Evolutionary conservation across 2,888 invertebrate genomes (phyloP), one percentile per base, ranked within the genome.

Genomic region (Dolichopus griseipennis): DNA sequence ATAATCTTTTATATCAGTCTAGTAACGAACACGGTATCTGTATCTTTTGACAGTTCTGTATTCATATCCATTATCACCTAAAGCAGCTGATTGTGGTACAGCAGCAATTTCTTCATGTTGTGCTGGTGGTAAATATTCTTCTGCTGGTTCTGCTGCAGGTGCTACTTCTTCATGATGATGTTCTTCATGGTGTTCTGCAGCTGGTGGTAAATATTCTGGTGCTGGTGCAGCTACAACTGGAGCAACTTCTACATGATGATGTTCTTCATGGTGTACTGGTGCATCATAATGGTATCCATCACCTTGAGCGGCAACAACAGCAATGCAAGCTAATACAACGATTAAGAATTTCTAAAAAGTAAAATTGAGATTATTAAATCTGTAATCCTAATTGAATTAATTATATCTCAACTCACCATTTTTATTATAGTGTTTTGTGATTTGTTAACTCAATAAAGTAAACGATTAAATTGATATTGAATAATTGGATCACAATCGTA

Each of bases 91-190:
- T 37, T 34, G 37, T 37, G 37, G 64, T 34, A 1, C 64, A 21
- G 62, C 21, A 22, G 62, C 62, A 52, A 52, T 15, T 52, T 52
- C 52, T 52, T 52, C 52, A 15, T 7, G 15, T 52, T 52, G 52
- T 52, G 43, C 10, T 6, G 37, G 37, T 61, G 62, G 62, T 21
- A 62, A 22, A 22, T 62, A 22, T 33, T 34, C 20, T 37, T 37
- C 37, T 33, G 64, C 64, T 64, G 64, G 64, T 20, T 37, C 64
- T n/a, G 27, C 34, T n/a, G 64, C 64, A n/a, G 64, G n/a, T 8
- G 64, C 64, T 10, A 37, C 3, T 64, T 33, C 64, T 64, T 27
- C 33, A 27, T 27, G 27, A 6, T 27, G 64, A 21, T 22, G 27
- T 63, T 22, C 27, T 64, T 33, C 64, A n/a, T 33, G 64, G n/a